Evolutionary conservation across 2,888 invertebrate species (phyloP).

Genomic region (Hofmannophila pseudospretella): DNA sequence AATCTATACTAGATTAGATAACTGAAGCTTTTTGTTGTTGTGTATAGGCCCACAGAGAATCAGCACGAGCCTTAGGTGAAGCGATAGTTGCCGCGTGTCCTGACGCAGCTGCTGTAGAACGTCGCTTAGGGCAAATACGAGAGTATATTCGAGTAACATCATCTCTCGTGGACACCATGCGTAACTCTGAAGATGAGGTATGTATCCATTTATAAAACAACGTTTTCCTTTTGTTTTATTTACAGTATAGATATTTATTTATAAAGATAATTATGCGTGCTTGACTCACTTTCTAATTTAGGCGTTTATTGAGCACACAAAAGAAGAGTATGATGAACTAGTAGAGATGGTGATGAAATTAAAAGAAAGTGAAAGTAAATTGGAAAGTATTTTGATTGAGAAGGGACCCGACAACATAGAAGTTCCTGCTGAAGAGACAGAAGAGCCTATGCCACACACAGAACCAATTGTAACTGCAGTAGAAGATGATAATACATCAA

Average conservation of each 20-base stretch:
- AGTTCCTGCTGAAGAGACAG: constrained; percentile 43
- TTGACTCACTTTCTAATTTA: constrained; percentile 39
- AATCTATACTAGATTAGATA: no score
- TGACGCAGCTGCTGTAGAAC: constrained; percentile 82
- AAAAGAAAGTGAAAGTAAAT: constrained; percentile 83
- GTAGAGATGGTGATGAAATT: constrained; percentile 82
- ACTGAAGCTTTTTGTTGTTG: no score
- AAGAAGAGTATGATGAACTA: constrained; percentile 79
- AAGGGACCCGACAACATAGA: constrained; percentile 54
- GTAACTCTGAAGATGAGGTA: constrained; percentile 84
- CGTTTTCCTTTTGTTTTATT: no score
- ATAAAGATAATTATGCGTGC: not conserved
- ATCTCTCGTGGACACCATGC: constrained; percentile 82
- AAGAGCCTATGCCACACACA: constrained; percentile 19
- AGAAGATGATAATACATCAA: constrained; percentile 19
- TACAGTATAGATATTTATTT: not conserved
- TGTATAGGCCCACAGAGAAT: constrained; percentile 58
- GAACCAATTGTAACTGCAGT: constrained; percentile 20
- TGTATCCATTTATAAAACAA: constrained; percentile 10
- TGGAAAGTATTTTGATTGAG: constrained; percentile 73
- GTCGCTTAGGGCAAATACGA: constrained; percentile 82
- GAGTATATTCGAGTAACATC: constrained; percentile 85
- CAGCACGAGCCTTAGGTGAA: constrained; percentile 63
- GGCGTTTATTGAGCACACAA: constrained; percentile 72
- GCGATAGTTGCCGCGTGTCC: constrained; percentile 74